These are phyloP conservation scores for Sceloporus tristichus DNA, from an alignment of 2,113 vertebrate species.

Conservation along the genomic window DNA sequence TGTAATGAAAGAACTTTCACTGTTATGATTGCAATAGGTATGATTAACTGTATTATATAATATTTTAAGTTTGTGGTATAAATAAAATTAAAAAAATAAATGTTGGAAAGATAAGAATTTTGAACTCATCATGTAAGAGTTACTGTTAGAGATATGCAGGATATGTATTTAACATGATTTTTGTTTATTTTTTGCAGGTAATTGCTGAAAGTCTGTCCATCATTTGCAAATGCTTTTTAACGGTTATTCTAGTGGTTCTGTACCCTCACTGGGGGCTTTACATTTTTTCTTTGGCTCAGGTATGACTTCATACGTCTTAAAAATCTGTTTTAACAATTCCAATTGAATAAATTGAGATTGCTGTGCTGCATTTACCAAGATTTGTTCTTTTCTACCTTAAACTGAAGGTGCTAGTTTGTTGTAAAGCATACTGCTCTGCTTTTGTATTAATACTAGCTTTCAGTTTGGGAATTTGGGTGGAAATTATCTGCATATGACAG, in stretches of 20 bases:
- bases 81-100: not conserved
- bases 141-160: not conserved
- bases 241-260: conserved; percentile 84
- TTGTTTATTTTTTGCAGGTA: conserved; percentile 76
- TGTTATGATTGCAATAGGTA: no score
- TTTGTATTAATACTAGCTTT: not conserved
- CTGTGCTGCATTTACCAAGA: not conserved
- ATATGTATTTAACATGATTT: not conserved
- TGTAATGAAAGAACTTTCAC: no score
- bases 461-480: not conserved
- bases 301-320: conserved; percentile 62
- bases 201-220: conserved; percentile 92
- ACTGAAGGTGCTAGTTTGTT: not conserved
- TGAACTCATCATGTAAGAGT: not conserved
- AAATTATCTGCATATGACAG: not conserved
- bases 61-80: no score
- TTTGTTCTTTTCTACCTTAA: not conserved
- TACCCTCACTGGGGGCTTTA: conserved; percentile 89
- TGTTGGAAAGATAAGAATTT: not conserved
- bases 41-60: no score
- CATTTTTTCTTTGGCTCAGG: conserved; percentile 91
- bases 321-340: not conserved
- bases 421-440: not conserved
- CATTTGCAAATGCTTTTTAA: conserved; percentile 88
- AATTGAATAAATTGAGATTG: not conserved